A percentile compares a stretch with the other conserved stretches of the same genome.
phyloP scores from a whole-genome alignment of 2,113 vertebrate species.

The Equus quagga region DNA sequence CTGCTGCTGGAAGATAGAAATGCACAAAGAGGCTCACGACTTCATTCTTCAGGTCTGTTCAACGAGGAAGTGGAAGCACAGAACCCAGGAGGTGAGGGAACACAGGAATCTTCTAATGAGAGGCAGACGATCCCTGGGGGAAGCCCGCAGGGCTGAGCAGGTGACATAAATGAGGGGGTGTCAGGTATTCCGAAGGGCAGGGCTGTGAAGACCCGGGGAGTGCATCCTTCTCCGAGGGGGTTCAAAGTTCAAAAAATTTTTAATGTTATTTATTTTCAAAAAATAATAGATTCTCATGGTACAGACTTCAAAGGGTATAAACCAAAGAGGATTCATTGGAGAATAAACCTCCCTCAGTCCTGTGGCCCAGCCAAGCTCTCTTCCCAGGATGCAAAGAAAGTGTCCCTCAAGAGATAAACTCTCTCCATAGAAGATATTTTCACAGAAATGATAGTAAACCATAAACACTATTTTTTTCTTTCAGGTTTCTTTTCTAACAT shows the following conservation, averaged over 20 bases:
- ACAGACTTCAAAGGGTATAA: background rate
- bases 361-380: background rate
- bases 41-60: background rate
- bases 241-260: background rate
- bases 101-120: background rate
- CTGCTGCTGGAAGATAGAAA: constrained; percentile 55
- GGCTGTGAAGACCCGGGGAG: background rate
- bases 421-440: background rate
- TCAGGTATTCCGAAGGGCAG: background rate
- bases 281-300: background rate
- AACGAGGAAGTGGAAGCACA: background rate
- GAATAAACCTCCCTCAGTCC: background rate
- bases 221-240: background rate
- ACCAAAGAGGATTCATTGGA: background rate
- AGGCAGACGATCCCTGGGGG: background rate
- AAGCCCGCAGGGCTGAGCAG: background rate
- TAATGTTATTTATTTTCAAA: background rate
- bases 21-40: background rate
- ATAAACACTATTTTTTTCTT: background rate
- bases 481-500: background rate
- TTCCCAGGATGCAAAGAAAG: background rate
- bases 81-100: background rate
- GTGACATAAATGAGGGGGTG: background rate
- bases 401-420: background rate
- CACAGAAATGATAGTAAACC: background rate